Base-by-base conservation (phyloP, 2,113 vertebrate species). In the Ancistrus triradiatus region DNA sequence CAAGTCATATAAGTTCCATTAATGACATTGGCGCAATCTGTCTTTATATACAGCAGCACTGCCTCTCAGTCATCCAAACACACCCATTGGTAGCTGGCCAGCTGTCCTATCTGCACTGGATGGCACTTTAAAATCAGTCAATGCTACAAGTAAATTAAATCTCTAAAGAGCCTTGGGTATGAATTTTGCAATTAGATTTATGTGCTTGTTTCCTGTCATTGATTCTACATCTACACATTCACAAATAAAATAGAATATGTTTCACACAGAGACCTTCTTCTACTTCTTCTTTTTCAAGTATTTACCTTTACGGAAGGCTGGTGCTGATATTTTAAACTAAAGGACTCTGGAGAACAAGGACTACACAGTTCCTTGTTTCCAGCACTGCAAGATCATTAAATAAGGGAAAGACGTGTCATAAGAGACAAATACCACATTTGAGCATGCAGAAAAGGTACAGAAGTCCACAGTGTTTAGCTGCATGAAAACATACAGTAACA, bases 21-120 rank as follows among this genome's bases (percentile, higher is more conserved):
- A 63, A 48, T 63, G 59, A 51, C 69, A 66, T 46, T 58, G 64
- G 53, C 27, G 46, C 64, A 66, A 66, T 66, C 64, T 66, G 37
- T 66, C 49, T 56, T 71, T 56, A 66, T 71, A 71, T 47, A 66
- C 55, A 55, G 42, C 33, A 27, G 22, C 53, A 58, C 58, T 69
- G 51, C 28, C 58, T 56, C 58, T 69, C 66, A 53, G 48, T 68
- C 57, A 55, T 61, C 38, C 40, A 48, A 48, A 37, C 63, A 40
- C 50, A 62, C 35, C 46, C 52, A 69, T 43, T 69, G 67, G 43
- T 69, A 57, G 31, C 17, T 57, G 51, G 43, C 51, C 67, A 69
- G 44, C 51, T 69, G 59, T 63, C 67, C 51, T 56, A 40, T 42
- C 59, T 18, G 33, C 50, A 56, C 9, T 63, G 59, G 24, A 49